A percentile compares a stretch with the other conserved stretches of the same genome.
These are phyloP conservation scores for Rhodinocichla rosea DNA, from an alignment of 2,113 vertebrate species.

Conservation along the genomic window DNA sequence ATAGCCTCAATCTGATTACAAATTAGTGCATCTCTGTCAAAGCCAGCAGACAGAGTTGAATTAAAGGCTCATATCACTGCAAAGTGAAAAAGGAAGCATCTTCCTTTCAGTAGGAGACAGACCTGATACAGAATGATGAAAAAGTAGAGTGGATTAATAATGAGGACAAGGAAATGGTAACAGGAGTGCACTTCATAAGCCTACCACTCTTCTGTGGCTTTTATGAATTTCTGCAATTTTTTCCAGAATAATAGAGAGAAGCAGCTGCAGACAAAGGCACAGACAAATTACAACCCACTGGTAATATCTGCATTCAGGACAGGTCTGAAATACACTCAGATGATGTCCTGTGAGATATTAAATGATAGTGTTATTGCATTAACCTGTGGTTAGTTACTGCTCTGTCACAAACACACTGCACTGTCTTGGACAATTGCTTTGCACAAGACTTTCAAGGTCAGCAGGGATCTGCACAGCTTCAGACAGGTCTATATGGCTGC, in stretches of 20 bases:
- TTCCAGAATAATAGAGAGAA: conserved; percentile 16
- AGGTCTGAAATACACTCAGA: background rate
- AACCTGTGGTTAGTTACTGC: background rate
- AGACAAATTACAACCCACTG: background rate
- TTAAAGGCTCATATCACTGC: background rate
- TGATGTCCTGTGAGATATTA: background rate
- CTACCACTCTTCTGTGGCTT: background rate
- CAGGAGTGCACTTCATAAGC: background rate
- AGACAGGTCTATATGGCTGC: background rate
- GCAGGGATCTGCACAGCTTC: background rate
- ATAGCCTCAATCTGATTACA: background rate
- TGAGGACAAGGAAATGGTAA: background rate
- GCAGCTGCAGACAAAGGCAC: background rate
- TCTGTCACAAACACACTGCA: background rate
- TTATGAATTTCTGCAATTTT: background rate
- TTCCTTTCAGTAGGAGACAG: background rate
- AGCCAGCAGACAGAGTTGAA: background rate
- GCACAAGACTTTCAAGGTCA: background rate
- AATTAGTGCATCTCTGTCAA: background rate
- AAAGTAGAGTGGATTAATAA: background rate
- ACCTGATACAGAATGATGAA: background rate
- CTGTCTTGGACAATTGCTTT: background rate
- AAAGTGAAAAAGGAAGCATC: background rate
- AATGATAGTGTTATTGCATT: background rate
- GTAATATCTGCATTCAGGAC: background rate